Conservation (phyloP, 2,797 vertebrate genomes). For the Macropodus opercularis region DNA sequence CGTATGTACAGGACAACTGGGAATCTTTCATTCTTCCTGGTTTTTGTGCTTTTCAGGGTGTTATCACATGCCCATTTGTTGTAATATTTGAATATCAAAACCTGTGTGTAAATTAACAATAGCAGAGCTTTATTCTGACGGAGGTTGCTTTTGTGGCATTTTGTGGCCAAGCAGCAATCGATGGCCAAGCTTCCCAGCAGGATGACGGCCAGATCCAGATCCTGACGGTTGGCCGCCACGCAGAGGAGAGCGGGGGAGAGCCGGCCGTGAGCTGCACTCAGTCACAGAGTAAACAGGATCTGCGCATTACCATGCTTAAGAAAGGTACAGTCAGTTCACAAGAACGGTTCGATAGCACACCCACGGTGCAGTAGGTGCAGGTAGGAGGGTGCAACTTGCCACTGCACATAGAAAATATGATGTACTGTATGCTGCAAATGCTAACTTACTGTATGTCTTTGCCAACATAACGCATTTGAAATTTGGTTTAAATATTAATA, state of each 20-base stretch:
- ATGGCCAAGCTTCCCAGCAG: constrained; percentile 89
- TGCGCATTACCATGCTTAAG: constrained; percentile 94
- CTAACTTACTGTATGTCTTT: too few relatives aligned
- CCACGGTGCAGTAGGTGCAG: constrained; percentile 11
- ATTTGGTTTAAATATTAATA: too few relatives aligned
- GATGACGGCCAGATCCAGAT: constrained; percentile 92
- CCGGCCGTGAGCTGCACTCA: constrained; percentile 84
- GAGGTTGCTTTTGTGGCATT: constrained; percentile 56
- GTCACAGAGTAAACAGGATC: constrained; percentile 91
- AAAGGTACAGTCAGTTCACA: constrained; percentile 87
- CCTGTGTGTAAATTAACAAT: too few relatives aligned
- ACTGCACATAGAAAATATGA: constrained; percentile 28
- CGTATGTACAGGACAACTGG: too few relatives aligned
- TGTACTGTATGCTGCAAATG: not conserved
- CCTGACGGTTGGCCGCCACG: constrained; percentile 87
- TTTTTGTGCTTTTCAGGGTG: too few relatives aligned
- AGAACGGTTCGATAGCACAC: constrained; percentile 79
- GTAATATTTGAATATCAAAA: too few relatives aligned
- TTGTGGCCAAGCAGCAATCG: constrained; percentile 84
- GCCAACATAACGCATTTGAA: too few relatives aligned
- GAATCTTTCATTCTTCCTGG: too few relatives aligned
- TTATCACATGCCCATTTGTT: too few relatives aligned
- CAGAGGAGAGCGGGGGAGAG: constrained; percentile 86
- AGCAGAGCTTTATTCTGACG: constrained; percentile 16
- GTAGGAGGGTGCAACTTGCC: constrained; percentile 18